A percentile compares a stretch with the other conserved stretches of the same genome.
phyloP scores from a whole-genome alignment of 2,113 vertebrate genomes.

The Chroicocephalus ridibundus region DNA sequence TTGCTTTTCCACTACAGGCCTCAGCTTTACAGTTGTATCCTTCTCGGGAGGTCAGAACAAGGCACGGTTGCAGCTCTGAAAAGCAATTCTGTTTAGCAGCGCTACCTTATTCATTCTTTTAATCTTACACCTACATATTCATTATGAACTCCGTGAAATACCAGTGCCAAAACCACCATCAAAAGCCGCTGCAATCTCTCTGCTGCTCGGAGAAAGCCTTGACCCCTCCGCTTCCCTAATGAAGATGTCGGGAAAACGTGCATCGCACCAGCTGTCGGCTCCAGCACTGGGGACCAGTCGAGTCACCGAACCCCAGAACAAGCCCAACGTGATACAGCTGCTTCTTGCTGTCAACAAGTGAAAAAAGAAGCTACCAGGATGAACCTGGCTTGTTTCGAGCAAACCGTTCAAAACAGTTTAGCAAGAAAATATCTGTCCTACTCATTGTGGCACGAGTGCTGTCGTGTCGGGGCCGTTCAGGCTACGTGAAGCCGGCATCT shows the following conservation, averaged over 20 bases:
- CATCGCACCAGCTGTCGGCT: not conserved
- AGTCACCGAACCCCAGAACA: not conserved
- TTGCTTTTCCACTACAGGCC: constrained; percentile 12
- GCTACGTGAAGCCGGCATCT: rapidly evolving
- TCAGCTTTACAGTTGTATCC: constrained; percentile 2
- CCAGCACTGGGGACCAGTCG: not conserved
- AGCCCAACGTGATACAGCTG: rapidly evolving
- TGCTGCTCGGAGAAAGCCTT: not conserved
- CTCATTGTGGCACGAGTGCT: rapidly evolving
- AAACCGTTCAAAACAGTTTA: not conserved
- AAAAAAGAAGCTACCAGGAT: rapidly evolving
- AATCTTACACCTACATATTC: constrained; percentile 66
- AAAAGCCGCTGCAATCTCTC: not conserved
- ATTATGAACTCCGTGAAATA: not conserved
- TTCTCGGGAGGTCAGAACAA: constrained; percentile 70
- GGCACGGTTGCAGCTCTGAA: not conserved
- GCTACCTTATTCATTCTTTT: constrained; percentile 49
- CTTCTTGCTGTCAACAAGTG: not conserved
- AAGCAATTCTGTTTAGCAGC: constrained; percentile 12
- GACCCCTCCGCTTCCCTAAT: not conserved
- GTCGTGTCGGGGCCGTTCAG: rapidly evolving
- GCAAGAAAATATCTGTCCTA: not conserved
- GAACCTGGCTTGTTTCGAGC: not conserved
- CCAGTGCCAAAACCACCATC: not conserved
- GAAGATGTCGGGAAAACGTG: not conserved